Conservation (phyloP, 2,797 vertebrate species). For the Poecilia gillii region DNA sequence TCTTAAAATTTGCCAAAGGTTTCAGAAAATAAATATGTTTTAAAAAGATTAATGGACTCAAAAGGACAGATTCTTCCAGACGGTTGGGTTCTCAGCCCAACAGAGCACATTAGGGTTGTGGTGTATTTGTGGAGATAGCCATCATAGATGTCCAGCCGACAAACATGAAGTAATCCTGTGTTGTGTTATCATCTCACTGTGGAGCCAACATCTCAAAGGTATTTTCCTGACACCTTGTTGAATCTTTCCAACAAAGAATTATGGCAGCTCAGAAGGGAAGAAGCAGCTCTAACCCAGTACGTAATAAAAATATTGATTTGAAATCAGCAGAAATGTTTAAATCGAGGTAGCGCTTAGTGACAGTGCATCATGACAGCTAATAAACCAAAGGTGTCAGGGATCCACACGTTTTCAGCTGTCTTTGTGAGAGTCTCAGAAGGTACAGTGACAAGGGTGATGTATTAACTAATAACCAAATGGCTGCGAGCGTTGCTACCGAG, state of each 20-base stretch:
- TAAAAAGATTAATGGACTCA: no score
- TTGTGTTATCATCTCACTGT: neutral
- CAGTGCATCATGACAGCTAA: neutral
- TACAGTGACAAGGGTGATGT: constrained; percentile 43
- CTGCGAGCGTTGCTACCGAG: constrained; percentile 29
- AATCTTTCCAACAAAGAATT: neutral
- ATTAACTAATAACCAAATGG: constrained; percentile 57
- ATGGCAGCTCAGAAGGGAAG: neutral
- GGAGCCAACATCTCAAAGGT: neutral
- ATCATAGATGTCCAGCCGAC: neutral
- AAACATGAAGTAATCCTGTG: neutral
- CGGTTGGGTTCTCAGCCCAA: neutral
- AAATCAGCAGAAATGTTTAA: neutral
- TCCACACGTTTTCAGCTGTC: constrained; percentile 25
- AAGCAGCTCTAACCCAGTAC: neutral
- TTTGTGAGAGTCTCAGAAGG: constrained; percentile 32
- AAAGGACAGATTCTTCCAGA: no score
- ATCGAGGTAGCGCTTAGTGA: neutral
- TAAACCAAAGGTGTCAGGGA: constrained; percentile 16
- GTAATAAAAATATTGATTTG: neutral
- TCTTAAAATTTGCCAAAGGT: no score
- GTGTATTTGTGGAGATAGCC: neutral
- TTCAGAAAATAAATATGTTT: no score
- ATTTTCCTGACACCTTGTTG: neutral
- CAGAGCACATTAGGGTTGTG: neutral